Percentiles rank a stretch among this genome's conserved stretches.
Evolutionary conservation across 2,113 vertebrate genomes (phyloP).

Genomic region (Okapia johnstoni): DNA sequence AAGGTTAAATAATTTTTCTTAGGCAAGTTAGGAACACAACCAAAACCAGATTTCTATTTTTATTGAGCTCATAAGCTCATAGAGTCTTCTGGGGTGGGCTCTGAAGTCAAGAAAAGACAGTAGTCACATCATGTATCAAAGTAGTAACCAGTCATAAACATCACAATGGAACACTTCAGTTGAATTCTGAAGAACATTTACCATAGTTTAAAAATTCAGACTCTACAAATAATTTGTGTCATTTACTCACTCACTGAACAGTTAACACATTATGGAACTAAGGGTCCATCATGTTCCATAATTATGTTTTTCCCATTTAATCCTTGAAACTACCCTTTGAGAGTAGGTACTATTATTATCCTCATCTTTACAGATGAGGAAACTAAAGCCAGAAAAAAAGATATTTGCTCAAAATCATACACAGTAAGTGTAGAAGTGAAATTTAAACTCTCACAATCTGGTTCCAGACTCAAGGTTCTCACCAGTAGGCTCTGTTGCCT

Average conservation of each 20-base stretch:
- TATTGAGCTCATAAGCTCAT: not conserved
- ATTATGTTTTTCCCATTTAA: not conserved
- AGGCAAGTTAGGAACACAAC: not conserved
- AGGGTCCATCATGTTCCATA: not conserved
- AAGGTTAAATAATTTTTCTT: slow-evolving; percentile 44
- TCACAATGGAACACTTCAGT: not conserved
- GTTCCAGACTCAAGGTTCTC: not conserved
- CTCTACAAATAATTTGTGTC: not conserved
- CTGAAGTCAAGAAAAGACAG: not conserved
- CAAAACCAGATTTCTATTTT: slow-evolving; percentile 9
- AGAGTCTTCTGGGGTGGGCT: not conserved
- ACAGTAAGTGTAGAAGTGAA: not conserved
- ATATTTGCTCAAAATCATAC: not conserved
- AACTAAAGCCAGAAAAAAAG: not conserved
- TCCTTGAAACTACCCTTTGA: not conserved
- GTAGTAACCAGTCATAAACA: not conserved
- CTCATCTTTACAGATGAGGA: not conserved
- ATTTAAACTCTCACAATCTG: not conserved
- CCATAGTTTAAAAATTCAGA: not conserved
- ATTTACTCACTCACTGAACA: not conserved
- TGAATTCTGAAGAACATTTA: not conserved
- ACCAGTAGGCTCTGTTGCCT: not conserved
- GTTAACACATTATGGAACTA: not conserved
- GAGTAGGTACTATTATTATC: not conserved
- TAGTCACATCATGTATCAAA: not conserved